A percentile compares a stretch with the other conserved stretches of the same genome.
These are phyloP conservation scores for Helogale parvula DNA, from an alignment of 2,113 vertebrate genomes.

Conservation along the genomic window DNA sequence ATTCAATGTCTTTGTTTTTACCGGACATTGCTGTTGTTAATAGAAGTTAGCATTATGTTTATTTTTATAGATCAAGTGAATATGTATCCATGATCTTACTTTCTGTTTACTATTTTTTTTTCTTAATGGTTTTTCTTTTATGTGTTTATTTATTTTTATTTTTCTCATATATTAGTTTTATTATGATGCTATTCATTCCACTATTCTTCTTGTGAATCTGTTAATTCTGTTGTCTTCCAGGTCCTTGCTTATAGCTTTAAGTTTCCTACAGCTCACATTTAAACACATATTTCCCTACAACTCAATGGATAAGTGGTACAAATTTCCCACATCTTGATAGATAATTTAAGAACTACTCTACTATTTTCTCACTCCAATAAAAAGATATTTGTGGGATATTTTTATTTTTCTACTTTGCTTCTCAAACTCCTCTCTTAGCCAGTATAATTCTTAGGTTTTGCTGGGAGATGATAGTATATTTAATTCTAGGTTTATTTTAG, in stretches of 20 bases:
- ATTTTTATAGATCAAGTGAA: not conserved
- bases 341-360: not conserved
- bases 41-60: not conserved
- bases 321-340: not conserved
- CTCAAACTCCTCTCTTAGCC: not conserved
- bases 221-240: not conserved
- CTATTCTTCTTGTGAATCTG: not conserved
- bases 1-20: not conserved
- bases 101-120: not conserved
- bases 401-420: not conserved
- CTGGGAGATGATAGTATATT: not conserved
- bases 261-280: not conserved
- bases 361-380: not conserved
- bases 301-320: not conserved
- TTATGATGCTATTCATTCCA: not conserved
- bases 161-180: not conserved
- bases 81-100: not conserved
- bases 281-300: not conserved
- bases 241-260: not conserved
- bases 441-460: not conserved
- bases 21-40: not conserved
- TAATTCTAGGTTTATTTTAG: not conserved
- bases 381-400: not conserved
- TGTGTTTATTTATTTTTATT: not conserved
- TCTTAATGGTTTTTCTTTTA: not conserved